Evolutionary conservation across 1,140 invertebrate genomes (phyloP).

Genomic region (Pseudomyrmex dendroicus): DNA sequence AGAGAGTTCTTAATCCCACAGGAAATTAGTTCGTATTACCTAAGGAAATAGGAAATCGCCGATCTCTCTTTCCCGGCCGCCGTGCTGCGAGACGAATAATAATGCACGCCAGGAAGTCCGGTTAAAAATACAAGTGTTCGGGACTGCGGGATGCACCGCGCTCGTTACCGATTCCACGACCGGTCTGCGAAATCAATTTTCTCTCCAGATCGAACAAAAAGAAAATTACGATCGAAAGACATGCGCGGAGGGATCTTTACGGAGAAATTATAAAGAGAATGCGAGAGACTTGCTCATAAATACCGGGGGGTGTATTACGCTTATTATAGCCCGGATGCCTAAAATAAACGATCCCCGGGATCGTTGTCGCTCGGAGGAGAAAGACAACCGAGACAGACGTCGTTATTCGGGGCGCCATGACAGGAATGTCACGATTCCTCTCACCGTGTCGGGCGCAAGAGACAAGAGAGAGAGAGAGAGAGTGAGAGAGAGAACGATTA

Average conservation of each 20-base stretch:
- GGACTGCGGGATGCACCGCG: too few relatives aligned
- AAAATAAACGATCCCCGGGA: conserved; percentile 32
- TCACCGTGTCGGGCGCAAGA: conserved; percentile 1
- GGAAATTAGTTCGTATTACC: conserved; percentile 12
- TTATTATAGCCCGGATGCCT: conserved; percentile 36
- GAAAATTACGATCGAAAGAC: too few relatives aligned
- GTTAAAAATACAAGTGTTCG: not conserved
- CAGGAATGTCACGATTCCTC: conserved; percentile 32
- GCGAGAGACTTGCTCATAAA: too few relatives aligned
- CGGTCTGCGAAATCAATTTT: too few relatives aligned
- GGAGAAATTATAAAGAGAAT: too few relatives aligned
- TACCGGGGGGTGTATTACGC: not conserved
- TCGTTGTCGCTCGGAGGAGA: not conserved
- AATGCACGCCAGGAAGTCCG: conserved; percentile 22
- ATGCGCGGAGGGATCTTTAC: too few relatives aligned
- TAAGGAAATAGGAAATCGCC: not conserved
- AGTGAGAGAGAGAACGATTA: conserved; percentile 45
- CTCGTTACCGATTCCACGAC: too few relatives aligned
- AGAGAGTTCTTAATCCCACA: conserved; percentile 19
- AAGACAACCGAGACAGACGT: conserved; percentile 31
- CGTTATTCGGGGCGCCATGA: conserved; percentile 36
- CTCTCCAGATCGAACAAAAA: too few relatives aligned
- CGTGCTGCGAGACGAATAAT: not conserved
- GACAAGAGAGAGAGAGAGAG: conserved; percentile 8
- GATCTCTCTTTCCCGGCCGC: not conserved